Conservation (phyloP, 2,888 invertebrate genomes). For the Pollenia labialis region DNA sequence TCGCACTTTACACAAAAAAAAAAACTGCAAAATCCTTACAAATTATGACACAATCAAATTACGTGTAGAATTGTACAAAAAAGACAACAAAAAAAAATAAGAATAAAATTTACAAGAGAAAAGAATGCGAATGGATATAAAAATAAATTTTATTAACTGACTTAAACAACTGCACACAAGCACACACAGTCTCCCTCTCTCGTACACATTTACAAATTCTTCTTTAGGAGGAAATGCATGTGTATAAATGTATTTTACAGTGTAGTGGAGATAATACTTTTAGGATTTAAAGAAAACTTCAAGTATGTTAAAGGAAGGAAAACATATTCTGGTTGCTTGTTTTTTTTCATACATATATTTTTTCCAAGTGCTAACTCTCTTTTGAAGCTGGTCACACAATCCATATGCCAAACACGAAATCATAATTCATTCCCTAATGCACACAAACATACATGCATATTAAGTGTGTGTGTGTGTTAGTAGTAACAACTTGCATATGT, state of each 20-base stretch:
- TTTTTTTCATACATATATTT: not conserved
- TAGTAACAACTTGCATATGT: not conserved
- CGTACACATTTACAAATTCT: conserved; percentile 3
- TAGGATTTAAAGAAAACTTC: conserved; percentile 14
- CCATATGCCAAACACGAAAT: conserved; percentile 66
- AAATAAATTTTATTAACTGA: conserved; percentile 58
- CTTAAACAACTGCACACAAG: conserved; percentile 5
- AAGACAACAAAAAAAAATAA: not conserved
- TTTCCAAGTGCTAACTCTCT: not conserved
- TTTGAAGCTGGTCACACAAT: conserved; percentile 59
- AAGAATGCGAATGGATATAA: conserved; percentile 30
- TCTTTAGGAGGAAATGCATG: not conserved
- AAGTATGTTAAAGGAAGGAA: not conserved
- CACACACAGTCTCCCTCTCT: too few species aligned
- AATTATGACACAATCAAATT: conserved; percentile 73
- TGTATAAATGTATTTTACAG: not conserved
- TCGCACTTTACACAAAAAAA: not conserved
- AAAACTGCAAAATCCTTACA: conserved; percentile 69
- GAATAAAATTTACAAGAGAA: conserved; percentile 2
- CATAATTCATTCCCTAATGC: conserved; percentile 32
- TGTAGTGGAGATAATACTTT: not conserved
- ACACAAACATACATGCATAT: not conserved
- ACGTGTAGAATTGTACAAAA: conserved; percentile 63
- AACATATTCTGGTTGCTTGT: conserved; percentile 7
- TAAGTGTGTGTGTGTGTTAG: not conserved